Base-by-base conservation (phyloP, 2,113 vertebrate genomes). In the Alaudala cheleensis region DNA sequence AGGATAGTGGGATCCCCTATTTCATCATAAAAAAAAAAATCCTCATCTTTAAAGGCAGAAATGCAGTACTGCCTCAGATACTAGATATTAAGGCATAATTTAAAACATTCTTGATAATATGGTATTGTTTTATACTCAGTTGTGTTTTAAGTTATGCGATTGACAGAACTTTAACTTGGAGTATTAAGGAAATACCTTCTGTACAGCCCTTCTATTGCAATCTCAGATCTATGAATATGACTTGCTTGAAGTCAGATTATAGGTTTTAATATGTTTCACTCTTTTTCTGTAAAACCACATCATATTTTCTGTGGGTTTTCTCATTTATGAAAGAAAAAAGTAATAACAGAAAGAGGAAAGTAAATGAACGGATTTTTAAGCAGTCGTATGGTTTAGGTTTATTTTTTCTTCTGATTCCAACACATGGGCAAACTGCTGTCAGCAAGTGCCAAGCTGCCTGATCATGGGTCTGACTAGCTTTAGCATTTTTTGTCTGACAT, bases 341-440 rank as follows among this genome's bases (percentile, higher is more conserved):
- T 18, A 5, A 8, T 10, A 56, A 58, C n/a, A 85, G 31, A 12
- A 88, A 57, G 44, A 17, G 11, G 21, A 45, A 83, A 79, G 22
- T 40, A 64, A 87, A 80, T 42, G 1, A 69, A 34, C 31, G 73
- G 2, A 65, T 91, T 95, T 95, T 56, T 80, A 69, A 91, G n/a
- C 26, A 50, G 26, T 92, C 21, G 8, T 47, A 61, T 28, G 7
- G 4, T 64, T 47, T 91, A 3, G 7, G 17, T n/a, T 90, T 96
- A 86, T 50, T 66, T 86, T 90, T 94, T 73, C 49, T 88, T 93
- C 58, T 74, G 66, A 94, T 96, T 91, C 53, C 74, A 85, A 58
- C 65, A 91, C 82, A 89, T 4, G 4, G 29, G 62, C 10, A 86
- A 96, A 67, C 34, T 89, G 85, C 39, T 92, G 62, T 88, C 77